Percentiles rank a stretch among this genome's conserved stretches.
These are phyloP conservation scores for Lymantria monacha DNA, from an alignment of 2,888 invertebrate species.

Conservation along the genomic window DNA sequence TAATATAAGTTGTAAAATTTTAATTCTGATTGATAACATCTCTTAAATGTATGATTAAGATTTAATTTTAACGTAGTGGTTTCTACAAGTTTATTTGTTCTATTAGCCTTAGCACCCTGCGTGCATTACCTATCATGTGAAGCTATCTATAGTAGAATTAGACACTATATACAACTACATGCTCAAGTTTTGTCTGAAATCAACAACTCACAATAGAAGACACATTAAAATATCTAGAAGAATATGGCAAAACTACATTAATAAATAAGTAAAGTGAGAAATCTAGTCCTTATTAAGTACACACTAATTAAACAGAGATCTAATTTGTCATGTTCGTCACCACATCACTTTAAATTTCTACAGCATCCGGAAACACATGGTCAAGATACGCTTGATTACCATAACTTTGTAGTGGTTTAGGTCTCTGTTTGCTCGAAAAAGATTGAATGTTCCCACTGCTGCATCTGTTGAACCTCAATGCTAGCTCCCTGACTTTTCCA, in stretches of 20 bases:
- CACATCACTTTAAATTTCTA: conserved; percentile 60
- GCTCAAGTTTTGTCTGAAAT: conserved; percentile 24
- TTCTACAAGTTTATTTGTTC: conserved; percentile 16
- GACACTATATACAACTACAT: conserved; percentile 29
- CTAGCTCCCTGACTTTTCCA: conserved; percentile 74
- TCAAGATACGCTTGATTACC: conserved; percentile 84
- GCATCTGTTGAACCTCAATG: conserved; percentile 67
- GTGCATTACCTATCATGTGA: conserved; percentile 29
- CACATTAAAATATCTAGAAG: conserved; percentile 28
- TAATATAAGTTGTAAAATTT: conserved; percentile 18
- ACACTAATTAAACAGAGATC: conserved; percentile 36
- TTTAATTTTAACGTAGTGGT: conserved; percentile 21
- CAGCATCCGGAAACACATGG: conserved; percentile 82
- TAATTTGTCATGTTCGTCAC: conserved; percentile 31
- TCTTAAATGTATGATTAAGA: conserved; percentile 3
- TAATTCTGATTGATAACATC: conserved; percentile 11
- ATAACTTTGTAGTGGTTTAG: conserved; percentile 81
- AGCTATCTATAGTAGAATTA: conserved; percentile 24
- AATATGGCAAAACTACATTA: conserved; percentile 43
- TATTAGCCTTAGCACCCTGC: conserved; percentile 9
- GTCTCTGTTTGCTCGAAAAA: conserved; percentile 68
- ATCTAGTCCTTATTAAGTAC: conserved; percentile 34
- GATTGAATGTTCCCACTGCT: conserved; percentile 49
- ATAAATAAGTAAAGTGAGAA: conserved; percentile 42
- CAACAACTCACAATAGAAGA: conserved; percentile 12